A percentile compares a stretch with the other conserved stretches of the same genome.
phyloP scores from a whole-genome alignment of 2,113 vertebrate genomes.

The Oncorhynchus masou region DNA sequence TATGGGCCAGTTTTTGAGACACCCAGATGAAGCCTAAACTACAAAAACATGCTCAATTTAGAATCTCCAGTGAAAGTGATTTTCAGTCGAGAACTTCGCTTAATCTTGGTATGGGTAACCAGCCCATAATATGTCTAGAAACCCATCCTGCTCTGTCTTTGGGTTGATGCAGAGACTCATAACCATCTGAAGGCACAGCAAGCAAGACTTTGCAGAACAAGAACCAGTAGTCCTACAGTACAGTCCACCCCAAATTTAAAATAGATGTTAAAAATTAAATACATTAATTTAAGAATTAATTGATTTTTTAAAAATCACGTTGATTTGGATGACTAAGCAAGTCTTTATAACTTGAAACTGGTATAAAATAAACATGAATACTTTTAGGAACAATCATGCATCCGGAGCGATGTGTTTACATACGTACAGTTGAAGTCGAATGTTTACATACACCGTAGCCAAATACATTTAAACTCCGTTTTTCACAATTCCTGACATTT shows the following conservation, averaged over 20 bases:
- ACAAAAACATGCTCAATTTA: not conserved
- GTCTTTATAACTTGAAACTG: too few species aligned
- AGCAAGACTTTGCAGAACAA: conserved; percentile 65
- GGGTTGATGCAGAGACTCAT: conserved; percentile 34
- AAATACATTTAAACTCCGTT: too few species aligned
- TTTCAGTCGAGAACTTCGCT: not conserved
- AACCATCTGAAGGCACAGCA: conserved; percentile 63
- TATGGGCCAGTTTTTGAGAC: not conserved
- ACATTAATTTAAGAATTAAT: too few species aligned
- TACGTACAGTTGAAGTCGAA: too few species aligned
- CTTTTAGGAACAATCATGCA: too few species aligned
- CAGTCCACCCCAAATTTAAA: conserved; percentile 53
- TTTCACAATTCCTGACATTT: too few species aligned
- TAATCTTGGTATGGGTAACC: not conserved
- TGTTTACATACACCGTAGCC: too few species aligned
- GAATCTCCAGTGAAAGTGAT: not conserved
- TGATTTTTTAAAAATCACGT: too few species aligned
- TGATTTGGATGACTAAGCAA: too few species aligned
- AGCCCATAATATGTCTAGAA: not conserved
- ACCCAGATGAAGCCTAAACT: too few species aligned
- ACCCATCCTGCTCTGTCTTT: not conserved
- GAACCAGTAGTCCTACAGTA: conserved; percentile 55
- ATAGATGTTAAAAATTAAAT: not conserved
- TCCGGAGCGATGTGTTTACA: not conserved
- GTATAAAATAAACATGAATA: too few species aligned